Evolutionary conservation across 2,888 invertebrate genomes (phyloP), one percentile per base, ranked within the genome.

Genomic region (Ganaspis brasiliensis): DNA sequence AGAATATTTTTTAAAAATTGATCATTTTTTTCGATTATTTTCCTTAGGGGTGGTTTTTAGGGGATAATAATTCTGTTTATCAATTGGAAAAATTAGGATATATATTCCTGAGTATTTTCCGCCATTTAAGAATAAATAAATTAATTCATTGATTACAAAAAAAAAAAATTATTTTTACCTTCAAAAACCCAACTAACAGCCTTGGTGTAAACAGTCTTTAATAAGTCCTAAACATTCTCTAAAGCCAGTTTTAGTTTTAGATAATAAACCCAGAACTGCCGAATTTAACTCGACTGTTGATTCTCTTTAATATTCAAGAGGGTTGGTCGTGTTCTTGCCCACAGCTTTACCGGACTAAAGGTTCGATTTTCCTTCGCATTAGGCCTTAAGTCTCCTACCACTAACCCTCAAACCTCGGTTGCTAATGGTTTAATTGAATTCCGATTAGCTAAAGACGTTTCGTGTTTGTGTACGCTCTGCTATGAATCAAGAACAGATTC

Each of bases 361-460:
- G 82, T 86, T 86, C 84, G 84, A 87, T 86, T 82, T 84, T 85
- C 85, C 84, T 78, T 79, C 81, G 82, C 82, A 85, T 86, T 84
- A 86, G 84, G 81, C 82, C 77, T 76, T 61, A 52, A 59, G 73
- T 73, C 75, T 73, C 78, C 63, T 63, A 75, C 67, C 77, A 75
- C 74, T 77, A 74, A 76, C 75, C 77, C 79, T 74, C 78, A 72
- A 79, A 71, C 76, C 78, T 74, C 74, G 74, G 63, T 72, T 59
- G 79, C 79, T 84, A 84, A 85, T 84, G 85, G 89, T 88, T 90
- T 91, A 90, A 91, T 91, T 91, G 90, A 90, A 91, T 90, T 90
- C 86, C 90, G 90, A 91, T 91, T 90, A 90, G 87, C 86, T 87
- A 84, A 89, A 89, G 88, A 88, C 85, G 87, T 86, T 83, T 81